Evolutionary conservation across 2,113 vertebrate genomes (phyloP).

Genomic region (Maccullochella peelii): DNA sequence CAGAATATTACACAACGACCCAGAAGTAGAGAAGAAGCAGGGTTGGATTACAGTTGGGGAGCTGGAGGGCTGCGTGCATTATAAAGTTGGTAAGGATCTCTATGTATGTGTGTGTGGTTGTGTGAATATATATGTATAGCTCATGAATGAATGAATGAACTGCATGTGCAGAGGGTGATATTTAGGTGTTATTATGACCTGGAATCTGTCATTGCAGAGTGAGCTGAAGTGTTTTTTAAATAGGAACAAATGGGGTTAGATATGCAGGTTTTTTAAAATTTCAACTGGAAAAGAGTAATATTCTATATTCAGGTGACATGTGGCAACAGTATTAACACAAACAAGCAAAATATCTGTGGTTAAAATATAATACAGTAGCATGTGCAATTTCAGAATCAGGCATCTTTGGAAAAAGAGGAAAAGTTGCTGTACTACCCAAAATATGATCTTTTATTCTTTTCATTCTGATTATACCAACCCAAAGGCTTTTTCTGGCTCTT

Average conservation of each 20-base stretch:
- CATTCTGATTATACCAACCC: not conserved
- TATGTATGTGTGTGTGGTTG: not conserved
- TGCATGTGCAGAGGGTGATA: not conserved
- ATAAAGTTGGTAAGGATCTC: constrained; percentile 94
- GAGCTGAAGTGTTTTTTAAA: not conserved
- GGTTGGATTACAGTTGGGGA: constrained; percentile 98
- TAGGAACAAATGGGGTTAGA: not conserved
- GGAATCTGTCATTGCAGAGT: not conserved
- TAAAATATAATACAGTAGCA: not conserved
- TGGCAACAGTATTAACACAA: not conserved
- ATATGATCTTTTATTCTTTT: not conserved
- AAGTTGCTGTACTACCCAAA: not conserved
- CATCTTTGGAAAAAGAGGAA: not conserved
- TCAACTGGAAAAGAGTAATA: not conserved
- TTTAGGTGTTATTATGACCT: not conserved
- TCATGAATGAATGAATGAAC: not conserved
- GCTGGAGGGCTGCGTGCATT: constrained; percentile 97
- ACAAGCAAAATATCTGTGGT: not conserved
- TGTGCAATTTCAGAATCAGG: not conserved
- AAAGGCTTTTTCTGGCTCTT: not conserved
- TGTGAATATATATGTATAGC: not conserved
- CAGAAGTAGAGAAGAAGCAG: constrained; percentile 98
- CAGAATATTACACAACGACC: constrained; percentile 97
- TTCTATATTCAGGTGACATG: not conserved
- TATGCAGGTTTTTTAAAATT: not conserved